Evolutionary conservation across 2,797 vertebrate species (phyloP).

Genomic region (Aeoliscus strigatus): DNA sequence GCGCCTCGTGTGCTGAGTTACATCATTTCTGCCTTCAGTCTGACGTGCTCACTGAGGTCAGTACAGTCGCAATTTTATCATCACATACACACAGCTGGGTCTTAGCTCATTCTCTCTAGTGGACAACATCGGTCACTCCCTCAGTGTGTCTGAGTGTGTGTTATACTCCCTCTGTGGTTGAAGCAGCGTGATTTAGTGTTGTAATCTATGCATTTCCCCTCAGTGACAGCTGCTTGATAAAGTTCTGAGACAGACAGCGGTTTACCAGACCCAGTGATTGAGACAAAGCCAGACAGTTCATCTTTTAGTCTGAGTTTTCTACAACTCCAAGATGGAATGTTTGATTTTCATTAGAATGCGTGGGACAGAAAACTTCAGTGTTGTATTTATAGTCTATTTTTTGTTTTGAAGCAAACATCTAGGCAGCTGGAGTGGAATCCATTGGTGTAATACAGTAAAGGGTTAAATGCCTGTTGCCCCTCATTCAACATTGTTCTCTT

Average conservation of each 20-base stretch:
- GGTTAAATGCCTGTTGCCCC: no score
- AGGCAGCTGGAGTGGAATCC: conserved; percentile 3
- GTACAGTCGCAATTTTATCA: conserved; percentile 34
- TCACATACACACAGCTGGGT: conserved; percentile 34
- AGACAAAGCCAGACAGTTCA: conserved; percentile 3
- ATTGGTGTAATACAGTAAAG: background rate
- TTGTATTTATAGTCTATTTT: no score
- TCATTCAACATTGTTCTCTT: no score
- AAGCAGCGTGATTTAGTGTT: conserved; percentile 29
- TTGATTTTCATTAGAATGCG: background rate
- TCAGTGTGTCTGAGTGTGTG: conserved; percentile 15
- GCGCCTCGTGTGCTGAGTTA: conserved; percentile 36
- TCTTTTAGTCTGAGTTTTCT: no score
- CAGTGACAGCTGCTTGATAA: conserved; percentile 9
- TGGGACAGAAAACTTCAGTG: no score
- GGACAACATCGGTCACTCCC: conserved; percentile 28
- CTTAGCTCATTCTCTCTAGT: conserved; percentile 45
- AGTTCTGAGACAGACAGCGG: conserved; percentile 22
- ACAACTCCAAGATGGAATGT: conserved; percentile 9
- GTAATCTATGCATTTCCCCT: conserved; percentile 28
- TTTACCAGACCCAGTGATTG: conserved; percentile 13
- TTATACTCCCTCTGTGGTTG: conserved; percentile 36
- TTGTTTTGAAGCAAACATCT: no score
- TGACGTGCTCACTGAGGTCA: conserved; percentile 43
- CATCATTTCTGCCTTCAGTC: conserved; percentile 45